Evolutionary conservation across 2,797 vertebrate species (phyloP).

Genomic region (Anas bernieri): DNA sequence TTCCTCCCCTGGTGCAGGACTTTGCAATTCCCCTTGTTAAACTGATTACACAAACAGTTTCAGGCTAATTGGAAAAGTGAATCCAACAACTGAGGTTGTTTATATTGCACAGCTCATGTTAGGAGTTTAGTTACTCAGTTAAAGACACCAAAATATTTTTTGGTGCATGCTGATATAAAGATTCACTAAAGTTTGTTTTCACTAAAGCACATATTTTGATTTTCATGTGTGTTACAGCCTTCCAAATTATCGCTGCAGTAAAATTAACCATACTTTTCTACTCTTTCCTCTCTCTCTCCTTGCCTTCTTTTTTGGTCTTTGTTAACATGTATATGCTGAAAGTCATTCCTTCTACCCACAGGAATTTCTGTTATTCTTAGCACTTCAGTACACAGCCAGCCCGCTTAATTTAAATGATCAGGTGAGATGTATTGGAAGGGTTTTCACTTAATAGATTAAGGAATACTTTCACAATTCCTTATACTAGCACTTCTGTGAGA

Average conservation of each 20-base stretch:
- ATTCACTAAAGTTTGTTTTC: not conserved
- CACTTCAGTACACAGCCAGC: not conserved
- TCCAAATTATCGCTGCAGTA: not conserved
- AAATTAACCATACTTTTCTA: not conserved
- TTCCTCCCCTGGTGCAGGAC: not conserved
- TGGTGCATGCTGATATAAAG: not conserved
- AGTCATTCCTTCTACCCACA: not conserved
- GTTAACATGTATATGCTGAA: not conserved
- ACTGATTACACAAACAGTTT: not conserved
- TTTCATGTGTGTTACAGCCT: not conserved
- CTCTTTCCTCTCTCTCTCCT: not conserved
- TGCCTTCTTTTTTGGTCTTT: not conserved
- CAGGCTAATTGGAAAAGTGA: not conserved
- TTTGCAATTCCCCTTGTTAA: not conserved
- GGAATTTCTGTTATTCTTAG: not conserved
- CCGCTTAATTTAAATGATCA: not conserved
- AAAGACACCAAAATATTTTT: not conserved
- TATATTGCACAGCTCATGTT: not conserved
- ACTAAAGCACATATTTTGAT: not conserved
- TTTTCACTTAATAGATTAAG: not conserved
- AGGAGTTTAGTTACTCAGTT: not conserved
- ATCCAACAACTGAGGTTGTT: not conserved
- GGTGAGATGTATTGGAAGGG: not conserved
- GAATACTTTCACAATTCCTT: not conserved
- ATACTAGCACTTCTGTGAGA: not conserved